phyloP scores from a whole-genome alignment of 1,140 invertebrate species.

The Maconellicoccus hirsutus region DNA sequence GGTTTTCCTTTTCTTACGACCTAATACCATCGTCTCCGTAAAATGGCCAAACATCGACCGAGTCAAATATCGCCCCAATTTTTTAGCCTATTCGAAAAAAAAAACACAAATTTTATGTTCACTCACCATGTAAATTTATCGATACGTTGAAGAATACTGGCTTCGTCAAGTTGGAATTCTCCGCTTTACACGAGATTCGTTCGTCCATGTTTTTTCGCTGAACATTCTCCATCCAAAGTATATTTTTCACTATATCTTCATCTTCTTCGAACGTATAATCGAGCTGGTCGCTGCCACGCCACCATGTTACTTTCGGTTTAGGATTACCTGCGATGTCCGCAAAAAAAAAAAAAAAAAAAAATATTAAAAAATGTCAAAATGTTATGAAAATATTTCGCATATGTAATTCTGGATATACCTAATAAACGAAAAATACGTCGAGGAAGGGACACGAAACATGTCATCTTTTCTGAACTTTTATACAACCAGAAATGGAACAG shows the following conservation, averaged over 20 bases:
- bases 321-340: not conserved
- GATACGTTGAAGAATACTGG: not conserved
- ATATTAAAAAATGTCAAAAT: too few species aligned
- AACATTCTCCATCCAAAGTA: not conserved
- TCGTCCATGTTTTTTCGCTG: conserved; percentile 1
- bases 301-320: not conserved
- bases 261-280: not conserved
- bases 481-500: too few species aligned
- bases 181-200: not conserved
- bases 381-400: too few species aligned
- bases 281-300: not conserved
- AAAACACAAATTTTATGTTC: not conserved
- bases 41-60: too few species aligned
- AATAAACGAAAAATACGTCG: too few species aligned
- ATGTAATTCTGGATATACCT: too few species aligned
- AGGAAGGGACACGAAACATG: too few species aligned
- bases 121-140: conserved; percentile 10
- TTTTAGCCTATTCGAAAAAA: too few species aligned
- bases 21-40: not conserved
- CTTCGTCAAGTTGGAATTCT: not conserved
- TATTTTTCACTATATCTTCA: conserved; percentile 12
- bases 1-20: not conserved
- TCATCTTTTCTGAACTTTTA: too few species aligned
- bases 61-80: too few species aligned
- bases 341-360: not conserved